These are phyloP conservation scores for Synodontis membranacea DNA, from an alignment of 2,113 vertebrate genomes.

Conservation along the genomic window DNA sequence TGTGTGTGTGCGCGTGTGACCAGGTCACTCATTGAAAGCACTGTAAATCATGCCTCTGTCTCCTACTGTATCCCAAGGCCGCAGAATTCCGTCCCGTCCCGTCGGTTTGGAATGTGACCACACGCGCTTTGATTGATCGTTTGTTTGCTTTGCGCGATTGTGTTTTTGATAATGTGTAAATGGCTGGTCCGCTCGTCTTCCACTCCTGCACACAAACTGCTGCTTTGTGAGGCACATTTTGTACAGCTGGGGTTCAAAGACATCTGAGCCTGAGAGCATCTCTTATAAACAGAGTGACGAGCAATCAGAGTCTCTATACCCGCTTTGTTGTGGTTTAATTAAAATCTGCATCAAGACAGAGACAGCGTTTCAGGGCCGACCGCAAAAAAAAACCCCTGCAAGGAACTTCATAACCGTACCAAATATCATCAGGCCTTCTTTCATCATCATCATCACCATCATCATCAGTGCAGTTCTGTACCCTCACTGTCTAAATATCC, in stretches of 20 bases:
- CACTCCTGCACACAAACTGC: background rate
- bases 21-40: conserved; percentile 1
- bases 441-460: background rate
- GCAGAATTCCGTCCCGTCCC: background rate
- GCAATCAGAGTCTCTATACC: conserved; percentile 19
- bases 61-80: conserved; percentile 11
- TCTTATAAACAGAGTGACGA: background rate
- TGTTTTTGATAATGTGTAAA: conserved; percentile 17
- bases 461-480: background rate
- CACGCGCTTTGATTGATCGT: conserved; percentile 1
- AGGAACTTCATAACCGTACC: background rate
- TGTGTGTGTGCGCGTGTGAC: background rate
- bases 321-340: conserved; percentile 31
- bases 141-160: conserved; percentile 21
- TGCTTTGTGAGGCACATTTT: background rate
- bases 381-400: background rate
- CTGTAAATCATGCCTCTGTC: conserved; percentile 9
- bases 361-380: background rate
- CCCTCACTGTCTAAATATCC: background rate
- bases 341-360: conserved; percentile 24
- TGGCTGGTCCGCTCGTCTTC: background rate
- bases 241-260: conserved; percentile 19
- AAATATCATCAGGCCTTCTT: background rate
- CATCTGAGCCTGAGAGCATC: conserved; percentile 24
- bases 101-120: background rate